A percentile compares a stretch with the other conserved stretches of the same genome.
Conservation (phyloP, 2,113 vertebrate species). For the Callopanchax toddi region DNA sequence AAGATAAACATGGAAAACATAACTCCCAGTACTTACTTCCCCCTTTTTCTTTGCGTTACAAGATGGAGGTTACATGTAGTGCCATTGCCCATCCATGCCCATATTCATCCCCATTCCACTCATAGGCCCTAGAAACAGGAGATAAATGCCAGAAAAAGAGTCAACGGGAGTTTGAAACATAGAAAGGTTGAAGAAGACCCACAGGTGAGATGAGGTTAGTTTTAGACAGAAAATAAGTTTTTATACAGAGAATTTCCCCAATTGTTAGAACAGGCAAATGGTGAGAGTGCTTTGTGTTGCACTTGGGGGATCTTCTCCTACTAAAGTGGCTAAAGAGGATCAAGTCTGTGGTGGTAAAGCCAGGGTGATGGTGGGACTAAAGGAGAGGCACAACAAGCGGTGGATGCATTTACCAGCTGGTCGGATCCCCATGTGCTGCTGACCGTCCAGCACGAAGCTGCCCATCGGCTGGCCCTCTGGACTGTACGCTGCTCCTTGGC, state of each 20-base stretch:
- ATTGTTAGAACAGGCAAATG: constrained; percentile 54
- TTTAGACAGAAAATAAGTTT: constrained; percentile 36
- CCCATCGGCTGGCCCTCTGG: constrained; percentile 99
- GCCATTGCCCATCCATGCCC: constrained; percentile 99
- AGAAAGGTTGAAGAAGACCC: constrained; percentile 56
- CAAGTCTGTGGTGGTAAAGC: constrained; percentile 38
- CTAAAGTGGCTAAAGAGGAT: constrained; percentile 30
- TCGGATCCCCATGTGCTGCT: constrained; percentile 99
- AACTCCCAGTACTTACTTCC: constrained; percentile 94
- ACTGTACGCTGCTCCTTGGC: constrained; percentile 99
- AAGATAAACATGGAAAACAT: constrained; percentile 66
- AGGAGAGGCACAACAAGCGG: constrained; percentile 4
- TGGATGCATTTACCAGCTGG: constrained; percentile 88
- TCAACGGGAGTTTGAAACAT: constrained; percentile 84
- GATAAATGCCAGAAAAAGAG: constrained; percentile 87
- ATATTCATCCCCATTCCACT: constrained; percentile 99
- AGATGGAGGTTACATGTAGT: constrained; percentile 99
- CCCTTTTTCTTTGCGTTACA: constrained; percentile 97
- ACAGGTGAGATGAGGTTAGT: constrained; percentile 12
- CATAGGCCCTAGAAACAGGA: constrained; percentile 97
- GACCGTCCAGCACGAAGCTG: constrained; percentile 99
- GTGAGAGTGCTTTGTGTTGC: constrained; percentile 34
- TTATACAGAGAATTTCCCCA: constrained; percentile 6
- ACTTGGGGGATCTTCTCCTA: constrained; percentile 17
- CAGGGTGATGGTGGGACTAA: constrained; percentile 38